These are phyloP conservation scores for Lasioglossum pauxillum DNA, from an alignment of 2,888 invertebrate species.

Conservation along the genomic window DNA sequence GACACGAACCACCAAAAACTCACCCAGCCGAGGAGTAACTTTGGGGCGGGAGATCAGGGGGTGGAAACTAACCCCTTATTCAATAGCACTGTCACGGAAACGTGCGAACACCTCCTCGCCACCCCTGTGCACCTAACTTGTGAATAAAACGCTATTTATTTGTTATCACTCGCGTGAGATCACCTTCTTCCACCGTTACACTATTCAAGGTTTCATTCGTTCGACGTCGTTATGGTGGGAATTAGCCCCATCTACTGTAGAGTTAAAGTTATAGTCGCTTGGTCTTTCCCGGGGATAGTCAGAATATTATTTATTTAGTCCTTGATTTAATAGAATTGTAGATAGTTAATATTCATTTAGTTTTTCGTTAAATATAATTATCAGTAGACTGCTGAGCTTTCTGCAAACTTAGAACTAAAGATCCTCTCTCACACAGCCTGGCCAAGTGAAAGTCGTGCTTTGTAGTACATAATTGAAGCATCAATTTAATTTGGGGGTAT, in stretches of 20 bases:
- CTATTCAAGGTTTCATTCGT: background rate
- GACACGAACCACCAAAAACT: conserved; percentile 50
- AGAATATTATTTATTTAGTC: background rate
- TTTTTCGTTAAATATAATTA: background rate
- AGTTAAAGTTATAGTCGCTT: background rate
- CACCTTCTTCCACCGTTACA: background rate
- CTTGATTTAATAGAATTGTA: background rate
- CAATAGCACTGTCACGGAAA: conserved; percentile 35
- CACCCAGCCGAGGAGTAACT: conserved; percentile 43
- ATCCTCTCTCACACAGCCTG: background rate
- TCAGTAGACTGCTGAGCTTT: too few relatives aligned
- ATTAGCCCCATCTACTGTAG: background rate
- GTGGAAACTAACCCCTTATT: conserved; percentile 32
- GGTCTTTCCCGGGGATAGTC: background rate
- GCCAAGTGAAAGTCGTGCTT: background rate
- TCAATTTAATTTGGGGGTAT: background rate
- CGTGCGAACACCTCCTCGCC: conserved; percentile 18
- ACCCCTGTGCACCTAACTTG: conserved; percentile 65
- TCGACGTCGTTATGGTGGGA: background rate
- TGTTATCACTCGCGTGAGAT: conserved; percentile 49
- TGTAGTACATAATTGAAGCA: background rate
- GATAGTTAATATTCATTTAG: too few relatives aligned
- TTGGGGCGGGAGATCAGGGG: conserved; percentile 20
- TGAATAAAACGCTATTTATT: conserved; percentile 71
- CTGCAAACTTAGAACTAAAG: background rate